Conservation (phyloP, 2,797 vertebrate species). For the Oreochromis mossambicus region DNA sequence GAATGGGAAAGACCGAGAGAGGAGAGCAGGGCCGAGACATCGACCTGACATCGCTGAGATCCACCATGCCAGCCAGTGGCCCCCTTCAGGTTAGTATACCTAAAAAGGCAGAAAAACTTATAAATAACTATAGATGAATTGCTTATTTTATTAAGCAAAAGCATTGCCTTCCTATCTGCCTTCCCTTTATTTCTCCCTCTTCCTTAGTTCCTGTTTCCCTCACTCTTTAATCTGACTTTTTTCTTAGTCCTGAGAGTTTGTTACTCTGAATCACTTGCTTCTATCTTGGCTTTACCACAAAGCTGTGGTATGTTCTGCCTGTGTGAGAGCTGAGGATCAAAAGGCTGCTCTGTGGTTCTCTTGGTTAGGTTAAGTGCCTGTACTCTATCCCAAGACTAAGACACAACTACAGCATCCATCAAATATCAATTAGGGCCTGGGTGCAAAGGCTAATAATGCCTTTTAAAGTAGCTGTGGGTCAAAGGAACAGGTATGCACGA, state of each 20-base stretch:
- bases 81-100: constrained; percentile 71
- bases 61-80: constrained; percentile 73
- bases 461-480: constrained; percentile 56
- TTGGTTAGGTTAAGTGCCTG: neutral
- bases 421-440: constrained; percentile 76
- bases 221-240: constrained; percentile 20
- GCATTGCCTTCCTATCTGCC: neutral
- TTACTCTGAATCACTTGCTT: constrained; percentile 24
- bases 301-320: constrained; percentile 72
- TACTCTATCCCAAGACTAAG: constrained; percentile 45
- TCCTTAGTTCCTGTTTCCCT: neutral
- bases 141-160: neutral
- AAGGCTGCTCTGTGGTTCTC: constrained; percentile 26
- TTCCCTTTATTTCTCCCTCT: neutral
- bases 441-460: constrained; percentile 58
- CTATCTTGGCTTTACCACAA: constrained; percentile 54
- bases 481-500: constrained; percentile 52
- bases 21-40: constrained; percentile 70
- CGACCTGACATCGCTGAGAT: constrained; percentile 70
- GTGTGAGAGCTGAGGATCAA: constrained; percentile 65
- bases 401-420: constrained; percentile 58
- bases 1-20: constrained; percentile 66
- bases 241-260: neutral
- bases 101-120: neutral
- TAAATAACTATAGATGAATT: neutral